These are phyloP conservation scores for Idaea straminata DNA, from an alignment of 2,888 invertebrate genomes.

Conservation along the genomic window DNA sequence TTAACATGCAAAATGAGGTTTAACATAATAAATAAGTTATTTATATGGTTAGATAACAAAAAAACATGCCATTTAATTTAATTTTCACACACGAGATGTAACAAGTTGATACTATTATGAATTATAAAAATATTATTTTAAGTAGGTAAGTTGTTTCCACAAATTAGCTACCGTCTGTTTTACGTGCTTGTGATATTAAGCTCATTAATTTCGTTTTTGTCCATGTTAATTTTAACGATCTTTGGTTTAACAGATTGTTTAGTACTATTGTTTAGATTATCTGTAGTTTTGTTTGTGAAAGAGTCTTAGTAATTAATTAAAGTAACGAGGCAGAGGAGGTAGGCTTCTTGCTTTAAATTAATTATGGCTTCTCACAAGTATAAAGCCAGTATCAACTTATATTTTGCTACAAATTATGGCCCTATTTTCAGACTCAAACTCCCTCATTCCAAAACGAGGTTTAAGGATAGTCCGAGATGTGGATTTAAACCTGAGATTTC, in stretches of 20 bases:
- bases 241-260: conserved; percentile 42
- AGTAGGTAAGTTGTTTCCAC: conserved; percentile 18
- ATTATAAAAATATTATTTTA: conserved; percentile 12
- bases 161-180: conserved; percentile 52
- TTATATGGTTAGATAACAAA: neutral
- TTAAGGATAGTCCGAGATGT: too few relatives aligned
- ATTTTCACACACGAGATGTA: conserved; percentile 26
- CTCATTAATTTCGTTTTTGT: conserved; percentile 38
- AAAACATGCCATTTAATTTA: conserved; percentile 1
- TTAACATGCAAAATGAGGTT: neutral
- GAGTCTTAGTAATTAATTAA: neutral
- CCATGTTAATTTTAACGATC: conserved; percentile 34
- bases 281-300: neutral
- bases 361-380: too few relatives aligned
- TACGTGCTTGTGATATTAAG: conserved; percentile 49
- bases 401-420: too few relatives aligned
- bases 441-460: too few relatives aligned
- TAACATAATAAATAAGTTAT: neutral
- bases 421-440: too few relatives aligned
- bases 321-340: too few relatives aligned
- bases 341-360: too few relatives aligned
- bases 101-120: conserved; percentile 21
- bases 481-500: too few relatives aligned
- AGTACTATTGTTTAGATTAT: conserved; percentile 20
- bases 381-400: too few relatives aligned